Evolutionary conservation across 2,888 invertebrate genomes (phyloP), one percentile per base, ranked within the genome.

Genomic region (Lypha dubia): DNA sequence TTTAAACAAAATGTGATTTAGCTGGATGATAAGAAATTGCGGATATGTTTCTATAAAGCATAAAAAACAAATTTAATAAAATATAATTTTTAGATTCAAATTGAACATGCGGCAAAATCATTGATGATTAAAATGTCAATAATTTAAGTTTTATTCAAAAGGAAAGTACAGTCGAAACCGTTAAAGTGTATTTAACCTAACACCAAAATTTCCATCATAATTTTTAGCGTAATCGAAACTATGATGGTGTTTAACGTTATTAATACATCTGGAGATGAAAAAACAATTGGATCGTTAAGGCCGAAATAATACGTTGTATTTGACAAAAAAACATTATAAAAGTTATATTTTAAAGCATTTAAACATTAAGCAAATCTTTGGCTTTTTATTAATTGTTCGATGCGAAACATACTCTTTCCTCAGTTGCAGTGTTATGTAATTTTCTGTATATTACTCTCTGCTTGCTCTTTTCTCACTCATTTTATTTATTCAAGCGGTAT

Each of bases 381-480:
- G 84, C 84, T 84, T 84, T 84, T 84, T 79, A 76, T 73, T 60
- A 67, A 44, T 76, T 65, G 24, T 70, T 71, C 53, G 70, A 82
- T 63, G 80, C 73, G 44, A 79, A 74, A 70, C 73, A 77, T 77
- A 77, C 80, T 84, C 81, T 81, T 58, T 67, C 51, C 60, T 77
- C 20, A 53, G 73, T 74, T 77, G 70, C 68, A 81, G 58, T 81
- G 70, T 73, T 77, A 65, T 77, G 77, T 80, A 46, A 58, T 74
- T 80, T 76, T 77, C 71, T 41, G 44, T 62, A 24, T 63, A 41
- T 53, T 22, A 17, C 49, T 73, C 68, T 79, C 53, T 67, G 87
- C 83, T 88, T 84, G 83, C 87, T 73, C 83, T 89, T 87, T 85
- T 88, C 81, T 77, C 76, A 83, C 84, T 84, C 83, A 74, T 70